Evolutionary conservation across 2,113 vertebrate species (phyloP), one percentile per base, ranked within the genome.

Genomic region (Heterocephalus glaber): DNA sequence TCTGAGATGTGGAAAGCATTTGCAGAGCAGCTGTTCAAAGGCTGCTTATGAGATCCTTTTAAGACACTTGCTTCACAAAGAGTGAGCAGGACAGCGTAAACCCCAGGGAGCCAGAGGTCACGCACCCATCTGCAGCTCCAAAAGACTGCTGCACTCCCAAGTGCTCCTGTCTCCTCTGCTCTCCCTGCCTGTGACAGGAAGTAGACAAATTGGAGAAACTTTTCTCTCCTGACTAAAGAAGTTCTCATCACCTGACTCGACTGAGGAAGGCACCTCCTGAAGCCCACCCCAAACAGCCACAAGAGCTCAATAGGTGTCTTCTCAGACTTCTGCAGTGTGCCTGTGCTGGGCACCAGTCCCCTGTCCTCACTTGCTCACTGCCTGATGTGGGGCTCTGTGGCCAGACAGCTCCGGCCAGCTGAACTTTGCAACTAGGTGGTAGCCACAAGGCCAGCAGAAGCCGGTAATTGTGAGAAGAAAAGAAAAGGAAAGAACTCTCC

Each of bases 391-490:
- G 44, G 7, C 58, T 85, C 66, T 5, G 1, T 17, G 85, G 76
- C 90, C 56, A 56, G n/a, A 74, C 35, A 87, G 47, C 83, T 52
- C 93, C 26, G 10, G 65, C 65, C 38, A 47, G 77, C 41, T 24
- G 33, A 89, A 44, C 66, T 74, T 33, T 17, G 58, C 38, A 44
- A 83, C 66, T 44, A 30, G 76, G n/a, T 47, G 44, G 22, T 86
- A 38, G 81, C 86, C 47, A 2, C 12, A 66, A 92, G 52, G 49
- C 91, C 82, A 8, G 20, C 86, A 68, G 89, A 90, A 96, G 74
- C 58, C 86, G 70, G 47, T 76, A 61, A 84, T 49, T 93, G 35
- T 91, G 68, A 74, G 58, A 81, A 72, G 85, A 68, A 87, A 97
- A 85, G 92, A 68, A 61, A 63, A 91, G 30, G 84, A 86, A 97